Percentiles rank a stretch among this genome's conserved stretches.
Conservation (phyloP, 2,888 invertebrate species). For the Sminthurides aquaticus region DNA sequence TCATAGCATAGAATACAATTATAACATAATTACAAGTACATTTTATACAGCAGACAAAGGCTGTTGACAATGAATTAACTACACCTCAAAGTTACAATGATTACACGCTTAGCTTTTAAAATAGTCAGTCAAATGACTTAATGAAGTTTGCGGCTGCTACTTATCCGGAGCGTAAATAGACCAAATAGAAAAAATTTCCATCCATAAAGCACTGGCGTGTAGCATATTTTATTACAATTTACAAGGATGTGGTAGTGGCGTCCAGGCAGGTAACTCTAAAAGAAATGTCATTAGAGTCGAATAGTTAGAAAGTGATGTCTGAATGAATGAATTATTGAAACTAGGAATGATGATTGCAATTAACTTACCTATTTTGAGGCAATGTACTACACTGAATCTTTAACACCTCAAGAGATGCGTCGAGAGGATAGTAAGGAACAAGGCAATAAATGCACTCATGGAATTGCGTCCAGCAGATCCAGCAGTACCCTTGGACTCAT, state of each 20-base stretch:
- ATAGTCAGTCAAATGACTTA: background rate
- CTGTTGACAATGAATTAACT: too few relatives aligned
- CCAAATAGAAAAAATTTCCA: background rate
- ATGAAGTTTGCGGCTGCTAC: background rate
- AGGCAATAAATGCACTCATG: background rate
- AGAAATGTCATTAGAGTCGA: too few relatives aligned
- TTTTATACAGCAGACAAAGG: too few relatives aligned
- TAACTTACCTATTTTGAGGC: background rate
- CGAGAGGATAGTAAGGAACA: background rate
- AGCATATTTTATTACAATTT: background rate
- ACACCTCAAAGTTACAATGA: too few relatives aligned
- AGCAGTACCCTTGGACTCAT: background rate
- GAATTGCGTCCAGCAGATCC: background rate
- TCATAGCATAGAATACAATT: too few relatives aligned
- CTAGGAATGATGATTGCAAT: background rate
- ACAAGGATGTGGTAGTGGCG: background rate
- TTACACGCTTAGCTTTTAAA: background rate
- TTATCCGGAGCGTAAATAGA: background rate
- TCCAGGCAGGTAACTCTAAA: background rate
- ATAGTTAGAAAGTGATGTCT: too few relatives aligned
- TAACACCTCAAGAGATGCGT: background rate
- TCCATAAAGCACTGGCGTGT: background rate
- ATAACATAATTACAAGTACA: too few relatives aligned
- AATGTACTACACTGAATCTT: background rate
- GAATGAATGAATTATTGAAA: too few relatives aligned